Evolutionary conservation across 2,888 invertebrate genomes (phyloP), one percentile per base, ranked within the genome.

Genomic region (Acleris cristana): DNA sequence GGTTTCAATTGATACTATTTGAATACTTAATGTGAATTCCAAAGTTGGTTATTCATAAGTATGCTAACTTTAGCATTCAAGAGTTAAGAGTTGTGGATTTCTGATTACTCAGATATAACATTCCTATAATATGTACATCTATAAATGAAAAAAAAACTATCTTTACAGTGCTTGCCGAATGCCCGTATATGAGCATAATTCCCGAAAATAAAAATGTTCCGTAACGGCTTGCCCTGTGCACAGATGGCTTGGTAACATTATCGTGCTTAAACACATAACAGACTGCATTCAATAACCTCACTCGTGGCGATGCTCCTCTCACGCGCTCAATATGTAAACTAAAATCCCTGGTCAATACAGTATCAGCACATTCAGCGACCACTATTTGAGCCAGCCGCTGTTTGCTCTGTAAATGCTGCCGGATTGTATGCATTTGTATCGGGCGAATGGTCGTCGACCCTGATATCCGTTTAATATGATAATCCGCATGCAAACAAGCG

Each of bases 381-480:
- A 48, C 62, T 64, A 58, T 64, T 73, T 74, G 74, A 70, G 66
- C 48, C 26, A 55, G 55, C 26, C 34, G 55, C 74, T 84, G 83
- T 85, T 86, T 85, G 82, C 80, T 84, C 84, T 84, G 87, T 88
- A 85, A 89, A 90, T 87, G 87, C 88, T 88, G 84, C 48, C 82
- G 85, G 87, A 88, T 89, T 89, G 88, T 90, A 89, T 86, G 87
- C 84, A 83, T 88, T 87, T 83, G 87, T 88, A 90, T 88, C 76
- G 76, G 81, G 75, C 70, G 76, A 74, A 76, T 81, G 83, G 84
- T 81, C 85, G 82, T 74, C 81, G 84, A 82, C 84, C 85, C 87
- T 88, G 89, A 88, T 90, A 91, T 90, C 89, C 88, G 90, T 90
- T 92, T 92, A 92, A 92, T 92, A 92, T 92, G 92, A 92, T 92